Evolutionary conservation across 2,888 invertebrate species (phyloP).

Genomic region (Eupithecia dodoneata): DNA sequence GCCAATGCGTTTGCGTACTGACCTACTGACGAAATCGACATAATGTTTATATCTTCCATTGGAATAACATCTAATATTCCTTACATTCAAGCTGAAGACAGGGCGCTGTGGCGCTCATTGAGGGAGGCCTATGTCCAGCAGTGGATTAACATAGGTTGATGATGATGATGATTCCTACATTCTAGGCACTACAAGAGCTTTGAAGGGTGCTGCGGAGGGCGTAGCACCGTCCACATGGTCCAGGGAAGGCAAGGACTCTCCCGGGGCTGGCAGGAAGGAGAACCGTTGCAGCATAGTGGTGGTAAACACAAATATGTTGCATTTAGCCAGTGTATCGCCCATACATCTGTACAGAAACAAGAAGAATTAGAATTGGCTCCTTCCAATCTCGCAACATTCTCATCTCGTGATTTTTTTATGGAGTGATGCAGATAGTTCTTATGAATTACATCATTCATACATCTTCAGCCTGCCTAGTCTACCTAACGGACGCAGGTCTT

Average conservation of each 20-base stretch:
- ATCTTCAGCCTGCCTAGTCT: no score
- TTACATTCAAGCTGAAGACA: neutral
- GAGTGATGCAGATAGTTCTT: no score
- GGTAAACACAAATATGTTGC: constrained; percentile 91
- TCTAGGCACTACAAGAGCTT: constrained; percentile 86
- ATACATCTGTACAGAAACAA: constrained; percentile 85
- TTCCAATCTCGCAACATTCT: no score
- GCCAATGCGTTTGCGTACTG: no score
- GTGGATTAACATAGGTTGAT: no score
- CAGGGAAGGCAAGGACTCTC: constrained; percentile 85
- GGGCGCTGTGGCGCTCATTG: no score
- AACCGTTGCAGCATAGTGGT: constrained; percentile 90
- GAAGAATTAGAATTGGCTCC: neutral
- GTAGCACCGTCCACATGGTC: constrained; percentile 91
- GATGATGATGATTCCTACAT: neutral
- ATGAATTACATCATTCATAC: no score
- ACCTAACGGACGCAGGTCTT: no score
- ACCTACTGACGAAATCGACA: no score
- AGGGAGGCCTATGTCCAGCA: no score
- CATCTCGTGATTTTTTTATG: no score
- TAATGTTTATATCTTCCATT: no score
- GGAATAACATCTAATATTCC: neutral
- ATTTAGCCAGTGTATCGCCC: constrained; percentile 90
- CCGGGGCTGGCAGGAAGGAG: constrained; percentile 86
- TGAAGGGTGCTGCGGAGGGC: constrained; percentile 89